Percentiles rank a stretch among this genome's conserved stretches.
phyloP scores from a whole-genome alignment of 2,797 vertebrate species.

The Hippocampus kuda region DNA sequence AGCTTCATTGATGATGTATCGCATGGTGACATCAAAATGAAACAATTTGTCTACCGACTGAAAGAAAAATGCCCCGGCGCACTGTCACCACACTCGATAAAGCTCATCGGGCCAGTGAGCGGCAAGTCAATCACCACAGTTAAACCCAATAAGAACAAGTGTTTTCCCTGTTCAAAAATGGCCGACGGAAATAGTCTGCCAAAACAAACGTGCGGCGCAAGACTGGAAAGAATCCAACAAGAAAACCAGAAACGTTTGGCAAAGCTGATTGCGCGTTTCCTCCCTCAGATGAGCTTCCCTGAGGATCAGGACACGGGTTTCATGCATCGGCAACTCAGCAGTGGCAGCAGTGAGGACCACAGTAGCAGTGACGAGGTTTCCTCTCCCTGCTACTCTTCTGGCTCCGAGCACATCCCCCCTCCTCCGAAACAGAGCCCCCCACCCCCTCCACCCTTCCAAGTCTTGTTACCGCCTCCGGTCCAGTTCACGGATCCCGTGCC shows the following conservation, averaged over 20 bases:
- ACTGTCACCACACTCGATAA: no score
- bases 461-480: conserved; percentile 73
- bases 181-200: background rate
- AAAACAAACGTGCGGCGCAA: background rate
- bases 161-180: background rate
- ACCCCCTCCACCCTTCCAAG: conserved; percentile 73
- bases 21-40: background rate
- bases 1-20: no score
- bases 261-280: background rate
- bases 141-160: background rate
- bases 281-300: conserved; percentile 87
- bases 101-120: background rate
- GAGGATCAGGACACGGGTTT: conserved; percentile 82
- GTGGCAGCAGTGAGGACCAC: conserved; percentile 78
- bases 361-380: conserved; percentile 87
- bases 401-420: conserved; percentile 82
- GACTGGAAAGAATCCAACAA: background rate
- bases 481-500: conserved; percentile 74
- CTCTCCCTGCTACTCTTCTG: conserved; percentile 85
- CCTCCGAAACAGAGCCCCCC: conserved; percentile 84
- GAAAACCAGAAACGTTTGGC: background rate
- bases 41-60: background rate
- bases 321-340: conserved; percentile 76
- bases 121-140: background rate
- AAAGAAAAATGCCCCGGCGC: background rate